Evolutionary conservation across 1,140 invertebrate species (phyloP), one percentile per base, ranked within the genome.

Genomic region (Paraescarpia echinospica): DNA sequence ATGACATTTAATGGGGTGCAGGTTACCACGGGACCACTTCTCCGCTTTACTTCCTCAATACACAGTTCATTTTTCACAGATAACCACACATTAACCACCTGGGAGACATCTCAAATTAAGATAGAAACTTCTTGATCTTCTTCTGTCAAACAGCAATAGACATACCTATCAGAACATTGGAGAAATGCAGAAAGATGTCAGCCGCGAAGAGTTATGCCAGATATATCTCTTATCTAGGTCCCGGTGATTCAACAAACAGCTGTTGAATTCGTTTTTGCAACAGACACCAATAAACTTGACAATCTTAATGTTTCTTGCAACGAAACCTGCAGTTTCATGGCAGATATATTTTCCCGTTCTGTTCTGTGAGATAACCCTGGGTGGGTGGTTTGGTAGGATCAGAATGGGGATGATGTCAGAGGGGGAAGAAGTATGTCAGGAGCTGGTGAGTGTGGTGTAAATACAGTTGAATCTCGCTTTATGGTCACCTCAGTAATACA

Each of bases 251-350:
- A 77, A 31, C 18, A 18, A 77, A 77, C 59, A 77, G 59, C 59
- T 77, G 59, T 77, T 77, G 4, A 77, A 77, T 27, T 77, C 22
- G 59, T 77, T 77, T 77, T 77, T 77, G 59, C 59, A 14, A 31
- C 59, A 77, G 59, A 77, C 14, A 77, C 59, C 59, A 77, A 77
- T 77, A 77, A 77, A 77, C 59, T 77, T 77, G 59, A 77, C 59
- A 77, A 77, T 77, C 59, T 77, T 77, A 77, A 77, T 77, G 59
- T 77, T 18, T 77, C 59, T 77, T 77, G 59, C 59, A 77, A 77
- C 59, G 4, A 31, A 77, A 77, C 18, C 59, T 31, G 27, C 59
- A 77, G 59, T 77, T 77, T 77, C 59, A 77, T 77, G 59, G 59
- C 59, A 77, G 27, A 77, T 77, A 77, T 77, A 31, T 77, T 77